Evolutionary conservation across 2,113 vertebrate species (phyloP), one percentile per base, ranked within the genome.

Genomic region (human): DNA sequence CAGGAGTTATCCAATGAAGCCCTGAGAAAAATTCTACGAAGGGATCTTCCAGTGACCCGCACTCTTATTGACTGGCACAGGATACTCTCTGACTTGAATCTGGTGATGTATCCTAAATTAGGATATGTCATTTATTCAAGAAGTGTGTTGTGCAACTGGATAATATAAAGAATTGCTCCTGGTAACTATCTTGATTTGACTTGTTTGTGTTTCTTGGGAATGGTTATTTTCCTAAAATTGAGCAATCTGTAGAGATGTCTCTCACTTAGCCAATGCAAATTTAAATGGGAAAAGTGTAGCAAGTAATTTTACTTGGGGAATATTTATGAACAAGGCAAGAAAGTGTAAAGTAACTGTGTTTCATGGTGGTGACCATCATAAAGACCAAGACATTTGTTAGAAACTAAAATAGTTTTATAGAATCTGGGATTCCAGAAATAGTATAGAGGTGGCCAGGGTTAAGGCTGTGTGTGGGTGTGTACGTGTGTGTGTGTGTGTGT

Each of bases 51-150:
- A 30, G 64, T 98, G 93, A 98, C 96, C 89, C 87, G 83, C 11
- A 94, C 95, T 61, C 92, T 90, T 7, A 97, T 98, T 38, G 95
- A 94, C 75, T 98, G 98, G 98, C 98, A 97, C 93, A 97, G 98
- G 86, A 81, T 98, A 66, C 27, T 98, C 75, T 98, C 96, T 17
- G 78, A 94, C 91, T 94, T 98, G 89, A 97, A 97, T 43, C 68
- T 98, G 94, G 98, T 98, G 97, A 98, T 98, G 97, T 97, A 98
- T 66, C 98, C 98, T 78, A 97, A 97, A 66, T 32, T 98, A 89
- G 97, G 97, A 40, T 98, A 97, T 12, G 90, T 98, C 97, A 97
- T 96, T 90, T 98, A 97, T 81, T 98, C 97, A 72, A 97, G 97
- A 86, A 98, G 97, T 89, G 96, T 97, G 43, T 43, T 98, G 70